phyloP scores from a whole-genome alignment of 2,113 vertebrate species.

The Chaetodon auriga region DNA sequence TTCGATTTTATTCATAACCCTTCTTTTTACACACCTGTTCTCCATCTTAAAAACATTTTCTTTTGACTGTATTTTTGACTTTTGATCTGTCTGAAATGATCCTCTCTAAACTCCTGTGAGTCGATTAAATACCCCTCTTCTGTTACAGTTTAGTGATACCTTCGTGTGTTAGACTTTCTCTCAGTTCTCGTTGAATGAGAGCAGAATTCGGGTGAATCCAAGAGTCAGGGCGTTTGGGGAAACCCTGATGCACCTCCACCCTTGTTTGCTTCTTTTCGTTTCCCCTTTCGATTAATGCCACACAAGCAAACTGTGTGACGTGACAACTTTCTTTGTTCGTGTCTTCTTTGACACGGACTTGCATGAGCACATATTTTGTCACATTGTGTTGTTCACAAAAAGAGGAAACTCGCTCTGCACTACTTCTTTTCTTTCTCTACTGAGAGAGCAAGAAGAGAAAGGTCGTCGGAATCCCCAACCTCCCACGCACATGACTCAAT shows the following conservation, averaged over 20 bases:
- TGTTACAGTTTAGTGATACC: slow-evolving; percentile 4
- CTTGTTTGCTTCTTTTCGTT: slow-evolving; percentile 60
- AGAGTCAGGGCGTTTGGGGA: slow-evolving; percentile 59
- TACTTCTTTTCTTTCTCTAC: slow-evolving; percentile 43
- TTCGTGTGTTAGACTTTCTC: slow-evolving; percentile 3
- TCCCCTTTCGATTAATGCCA: slow-evolving; percentile 66
- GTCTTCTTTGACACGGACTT: slow-evolving; percentile 1
- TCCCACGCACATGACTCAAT: slow-evolving; percentile 82
- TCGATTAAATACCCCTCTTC: not conserved
- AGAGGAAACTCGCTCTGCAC: slow-evolving; percentile 67
- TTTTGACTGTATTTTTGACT: not conserved
- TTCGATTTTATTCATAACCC: not conserved
- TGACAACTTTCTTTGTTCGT: slow-evolving; percentile 25
- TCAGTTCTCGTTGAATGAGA: slow-evolving; percentile 28
- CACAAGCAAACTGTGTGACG: slow-evolving; percentile 42
- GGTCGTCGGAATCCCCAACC: slow-evolving; percentile 84
- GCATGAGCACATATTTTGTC: slow-evolving; percentile 8
- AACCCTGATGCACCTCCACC: slow-evolving; percentile 58
- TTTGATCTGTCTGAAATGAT: not conserved
- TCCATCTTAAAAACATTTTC: not conserved
- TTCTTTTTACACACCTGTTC: not conserved
- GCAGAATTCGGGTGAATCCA: slow-evolving; percentile 54
- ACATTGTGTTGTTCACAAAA: slow-evolving; percentile 52
- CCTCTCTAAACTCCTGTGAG: not conserved
- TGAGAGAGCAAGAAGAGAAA: slow-evolving; percentile 66